Percentiles rank a stretch among this genome's conserved stretches.
These are phyloP conservation scores for Stramonita haemastoma DNA, from an alignment of 2,888 invertebrate genomes.

Conservation along the genomic window DNA sequence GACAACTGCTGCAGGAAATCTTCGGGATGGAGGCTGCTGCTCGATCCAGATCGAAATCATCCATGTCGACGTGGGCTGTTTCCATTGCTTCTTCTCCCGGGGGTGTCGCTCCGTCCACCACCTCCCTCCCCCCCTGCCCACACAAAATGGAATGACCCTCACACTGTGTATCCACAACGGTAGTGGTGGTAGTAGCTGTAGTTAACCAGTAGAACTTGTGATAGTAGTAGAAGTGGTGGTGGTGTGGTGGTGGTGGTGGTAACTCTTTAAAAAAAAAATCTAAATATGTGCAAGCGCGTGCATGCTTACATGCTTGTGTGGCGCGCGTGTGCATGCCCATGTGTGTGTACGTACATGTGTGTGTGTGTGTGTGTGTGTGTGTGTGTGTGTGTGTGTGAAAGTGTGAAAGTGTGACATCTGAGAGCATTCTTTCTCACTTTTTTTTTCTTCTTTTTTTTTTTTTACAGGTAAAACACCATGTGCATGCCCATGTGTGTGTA, in stretches of 20 bases:
- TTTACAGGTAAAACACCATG: neutral
- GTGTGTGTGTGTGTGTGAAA: neutral
- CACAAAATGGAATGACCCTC: neutral
- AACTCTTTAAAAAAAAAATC: neutral
- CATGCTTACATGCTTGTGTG: neutral
- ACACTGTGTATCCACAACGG: no score
- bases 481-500: neutral
- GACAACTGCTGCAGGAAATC: neutral
- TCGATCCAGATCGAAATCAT: neutral
- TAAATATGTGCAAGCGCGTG: neutral
- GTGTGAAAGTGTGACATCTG: conserved; percentile 19
- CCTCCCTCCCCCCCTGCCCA: neutral
- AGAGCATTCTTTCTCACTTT: neutral
- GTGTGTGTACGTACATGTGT: conserved; percentile 3
- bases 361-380: conserved; percentile 24
- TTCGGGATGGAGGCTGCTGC: neutral
- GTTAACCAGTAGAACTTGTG: no score
- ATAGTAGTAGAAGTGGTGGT: neutral
- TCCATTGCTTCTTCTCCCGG: neutral
- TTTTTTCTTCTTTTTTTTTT: neutral
- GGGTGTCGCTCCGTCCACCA: neutral
- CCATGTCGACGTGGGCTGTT: neutral
- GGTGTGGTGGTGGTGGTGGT: neutral
- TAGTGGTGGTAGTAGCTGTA: no score
- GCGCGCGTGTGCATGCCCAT: conserved; percentile 3